Conservation (phyloP, 2,797 vertebrate genomes). For the Rhabdomys pumilio region DNA sequence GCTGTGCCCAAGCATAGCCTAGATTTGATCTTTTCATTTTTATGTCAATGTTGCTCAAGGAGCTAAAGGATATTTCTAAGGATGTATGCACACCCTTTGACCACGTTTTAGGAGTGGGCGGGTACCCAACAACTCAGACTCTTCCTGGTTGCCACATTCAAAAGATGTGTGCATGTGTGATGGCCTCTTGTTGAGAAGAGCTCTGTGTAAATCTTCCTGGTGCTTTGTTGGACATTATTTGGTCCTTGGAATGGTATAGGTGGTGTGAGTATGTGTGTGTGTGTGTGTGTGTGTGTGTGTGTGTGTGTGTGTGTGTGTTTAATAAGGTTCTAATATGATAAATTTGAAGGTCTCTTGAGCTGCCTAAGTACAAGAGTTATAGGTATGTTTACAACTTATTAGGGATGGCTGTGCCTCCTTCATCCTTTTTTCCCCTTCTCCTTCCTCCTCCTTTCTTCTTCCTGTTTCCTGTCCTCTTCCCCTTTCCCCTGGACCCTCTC, state of each 20-base stretch:
- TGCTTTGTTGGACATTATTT: background rate
- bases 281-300: background rate
- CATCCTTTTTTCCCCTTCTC: background rate
- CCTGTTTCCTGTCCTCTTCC: background rate
- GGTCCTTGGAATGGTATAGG: background rate
- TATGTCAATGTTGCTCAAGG: accelerated
- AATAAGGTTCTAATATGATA: background rate
- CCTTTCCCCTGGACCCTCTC: no score
- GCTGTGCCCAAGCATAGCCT: background rate
- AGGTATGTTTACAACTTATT: background rate
- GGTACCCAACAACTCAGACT: background rate
- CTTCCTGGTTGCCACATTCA: background rate
- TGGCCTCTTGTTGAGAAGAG: background rate
- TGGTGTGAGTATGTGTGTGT: background rate
- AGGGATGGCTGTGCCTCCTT: no score
- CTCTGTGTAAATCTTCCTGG: background rate
- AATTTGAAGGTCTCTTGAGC: accelerated
- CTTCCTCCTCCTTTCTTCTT: background rate
- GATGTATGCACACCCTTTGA: no score
- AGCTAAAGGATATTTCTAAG: background rate
- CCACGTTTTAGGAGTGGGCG: background rate
- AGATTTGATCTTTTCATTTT: background rate
- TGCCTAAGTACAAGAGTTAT: background rate
- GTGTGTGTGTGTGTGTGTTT: background rate
- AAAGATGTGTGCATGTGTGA: background rate